Evolutionary conservation across 2,888 invertebrate species (phyloP).

Genomic region (Ectropis crepuscularia): DNA sequence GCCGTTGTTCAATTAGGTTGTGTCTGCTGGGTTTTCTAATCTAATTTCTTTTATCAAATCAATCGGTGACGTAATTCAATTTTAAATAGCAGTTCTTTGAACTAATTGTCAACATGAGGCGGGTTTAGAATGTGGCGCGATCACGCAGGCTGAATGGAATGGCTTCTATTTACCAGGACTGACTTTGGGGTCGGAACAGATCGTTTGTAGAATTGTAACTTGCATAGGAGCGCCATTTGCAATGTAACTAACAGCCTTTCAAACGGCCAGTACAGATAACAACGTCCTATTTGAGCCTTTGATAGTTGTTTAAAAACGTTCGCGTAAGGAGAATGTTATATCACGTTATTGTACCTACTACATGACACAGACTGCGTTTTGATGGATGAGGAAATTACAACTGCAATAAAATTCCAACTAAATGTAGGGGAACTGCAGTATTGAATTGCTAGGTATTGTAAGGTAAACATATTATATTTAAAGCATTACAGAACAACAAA

Average conservation of each 20-base stretch:
- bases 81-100: slow-evolving; percentile 47
- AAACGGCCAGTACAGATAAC: slow-evolving; percentile 17
- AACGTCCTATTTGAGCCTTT: not conserved
- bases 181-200: slow-evolving; percentile 75
- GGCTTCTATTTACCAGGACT: slow-evolving; percentile 68
- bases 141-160: slow-evolving; percentile 60
- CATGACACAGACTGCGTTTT: no score
- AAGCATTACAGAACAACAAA: no score
- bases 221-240: slow-evolving; percentile 60
- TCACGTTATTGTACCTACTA: no score
- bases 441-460: no score
- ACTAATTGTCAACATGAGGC: slow-evolving; percentile 59
- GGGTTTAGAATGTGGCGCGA: slow-evolving; percentile 49
- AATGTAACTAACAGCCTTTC: slow-evolving; percentile 34
- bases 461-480: no score
- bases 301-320: not conserved
- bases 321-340: no score
- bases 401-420: no score
- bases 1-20: slow-evolving; percentile 45
- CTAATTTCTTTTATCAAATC: slow-evolving; percentile 37
- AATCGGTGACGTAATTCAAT: slow-evolving; percentile 52
- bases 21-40: slow-evolving; percentile 39
- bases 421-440: no score
- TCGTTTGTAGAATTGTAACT: slow-evolving; percentile 59
- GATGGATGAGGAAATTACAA: no score